Percentiles rank a stretch among this genome's conserved stretches.
Conservation (phyloP, 2,888 invertebrate genomes). For the Smittia sp. region DNA sequence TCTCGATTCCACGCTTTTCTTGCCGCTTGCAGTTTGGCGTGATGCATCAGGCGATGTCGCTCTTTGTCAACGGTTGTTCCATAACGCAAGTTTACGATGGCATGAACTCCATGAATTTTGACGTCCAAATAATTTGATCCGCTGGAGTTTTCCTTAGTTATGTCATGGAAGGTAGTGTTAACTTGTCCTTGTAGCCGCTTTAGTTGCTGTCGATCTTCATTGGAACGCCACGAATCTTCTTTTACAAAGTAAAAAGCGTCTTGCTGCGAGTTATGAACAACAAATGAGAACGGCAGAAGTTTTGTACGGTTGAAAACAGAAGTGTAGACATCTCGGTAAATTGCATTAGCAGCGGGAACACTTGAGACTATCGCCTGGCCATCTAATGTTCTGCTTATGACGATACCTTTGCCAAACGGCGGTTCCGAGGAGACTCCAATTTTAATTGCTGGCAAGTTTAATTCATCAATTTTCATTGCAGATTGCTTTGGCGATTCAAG, state of each 20-base stretch:
- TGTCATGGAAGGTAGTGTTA: conserved; percentile 88
- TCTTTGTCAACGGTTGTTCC: conserved; percentile 90
- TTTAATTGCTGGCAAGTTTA: conserved; percentile 69
- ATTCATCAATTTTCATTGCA: conserved; percentile 73
- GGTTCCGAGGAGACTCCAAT: conserved; percentile 83
- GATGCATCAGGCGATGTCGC: conserved; percentile 81
- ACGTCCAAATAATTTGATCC: conserved; percentile 79
- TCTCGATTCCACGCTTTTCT: conserved; percentile 92
- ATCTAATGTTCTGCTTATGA: conserved; percentile 75
- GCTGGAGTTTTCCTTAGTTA: conserved; percentile 65
- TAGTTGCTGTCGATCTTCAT: conserved; percentile 82
- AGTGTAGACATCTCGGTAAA: conserved; percentile 87
- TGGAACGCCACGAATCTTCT: conserved; percentile 85
- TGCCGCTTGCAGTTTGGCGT: conserved; percentile 82
- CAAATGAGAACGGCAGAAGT: conserved; percentile 81
- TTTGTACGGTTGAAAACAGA: conserved; percentile 88
- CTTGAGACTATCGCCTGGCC: conserved; percentile 80
- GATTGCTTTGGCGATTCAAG: conserved; percentile 77
- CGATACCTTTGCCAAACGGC: conserved; percentile 82
- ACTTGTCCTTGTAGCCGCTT: conserved; percentile 87
- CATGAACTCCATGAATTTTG: conserved; percentile 85
- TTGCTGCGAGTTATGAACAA: conserved; percentile 83
- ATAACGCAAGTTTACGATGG: conserved; percentile 90
- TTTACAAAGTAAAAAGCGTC: conserved; percentile 93
- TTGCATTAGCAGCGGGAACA: conserved; percentile 85